Evolutionary conservation across 2,797 vertebrate genomes (phyloP).

Genomic region (Mycteria americana): DNA sequence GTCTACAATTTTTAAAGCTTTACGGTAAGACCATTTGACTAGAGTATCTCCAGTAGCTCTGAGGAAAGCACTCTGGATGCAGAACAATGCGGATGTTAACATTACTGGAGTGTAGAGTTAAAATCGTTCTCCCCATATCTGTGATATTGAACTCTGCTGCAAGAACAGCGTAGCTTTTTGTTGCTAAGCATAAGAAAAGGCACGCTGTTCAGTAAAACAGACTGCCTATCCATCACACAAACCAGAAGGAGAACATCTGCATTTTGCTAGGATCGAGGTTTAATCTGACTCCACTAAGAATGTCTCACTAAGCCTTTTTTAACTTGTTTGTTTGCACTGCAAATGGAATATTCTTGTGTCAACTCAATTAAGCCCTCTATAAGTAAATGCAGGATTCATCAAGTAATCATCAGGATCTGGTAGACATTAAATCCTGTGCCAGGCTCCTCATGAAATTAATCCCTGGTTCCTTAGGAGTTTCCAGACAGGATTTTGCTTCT

Average conservation of each 20-base stretch:
- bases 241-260: not conserved
- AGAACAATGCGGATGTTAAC: not conserved
- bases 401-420: not conserved
- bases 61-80: not conserved
- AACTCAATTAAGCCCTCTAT: not conserved
- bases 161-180: not conserved
- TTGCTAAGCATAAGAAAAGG: not conserved
- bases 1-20: not conserved
- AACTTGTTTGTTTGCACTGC: not conserved
- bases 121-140: not conserved
- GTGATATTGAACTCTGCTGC: not conserved
- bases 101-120: not conserved
- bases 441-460: conserved; percentile 15
- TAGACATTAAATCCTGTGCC: not conserved
- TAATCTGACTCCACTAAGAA: not conserved
- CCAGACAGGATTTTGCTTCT: not conserved
- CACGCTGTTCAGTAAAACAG: not conserved
- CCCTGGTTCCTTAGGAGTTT: not conserved
- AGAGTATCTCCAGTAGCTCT: not conserved
- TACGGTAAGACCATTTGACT: not conserved
- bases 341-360: not conserved
- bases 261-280: not conserved
- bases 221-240: not conserved
- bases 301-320: not conserved
- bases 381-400: not conserved